These are phyloP conservation scores for Eilema depressum DNA, from an alignment of 2,888 invertebrate species.

Conservation along the genomic window DNA sequence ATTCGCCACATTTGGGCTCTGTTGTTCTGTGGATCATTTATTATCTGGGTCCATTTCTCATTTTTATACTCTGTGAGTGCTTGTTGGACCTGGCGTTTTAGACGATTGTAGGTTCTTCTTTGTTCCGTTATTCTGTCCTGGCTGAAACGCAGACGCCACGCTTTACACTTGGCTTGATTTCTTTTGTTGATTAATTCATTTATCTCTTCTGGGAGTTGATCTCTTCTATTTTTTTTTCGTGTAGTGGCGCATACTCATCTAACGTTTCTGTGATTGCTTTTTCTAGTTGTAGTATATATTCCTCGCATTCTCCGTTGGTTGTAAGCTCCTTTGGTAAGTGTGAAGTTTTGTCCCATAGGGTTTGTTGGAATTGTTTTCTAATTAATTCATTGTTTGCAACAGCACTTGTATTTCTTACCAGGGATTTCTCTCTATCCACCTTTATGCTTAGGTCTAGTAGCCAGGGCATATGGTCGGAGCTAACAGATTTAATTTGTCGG, in stretches of 20 bases:
- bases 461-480: not conserved
- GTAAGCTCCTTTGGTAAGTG: not conserved
- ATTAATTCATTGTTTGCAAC: not conserved
- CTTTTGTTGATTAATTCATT: not conserved
- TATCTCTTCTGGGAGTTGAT: not conserved
- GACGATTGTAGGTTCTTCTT: not conserved
- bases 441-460: not conserved
- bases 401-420: not conserved
- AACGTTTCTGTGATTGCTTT: not conserved
- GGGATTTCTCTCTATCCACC: not conserved
- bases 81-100: not conserved
- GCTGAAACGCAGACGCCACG: not conserved
- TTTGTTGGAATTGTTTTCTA: not conserved
- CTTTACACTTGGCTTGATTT: not conserved
- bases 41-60: not conserved
- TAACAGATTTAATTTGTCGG: not conserved
- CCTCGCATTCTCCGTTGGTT: not conserved
- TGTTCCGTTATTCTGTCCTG: conserved; percentile 1
- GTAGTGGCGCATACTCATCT: not conserved
- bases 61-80: not conserved
- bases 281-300: not conserved
- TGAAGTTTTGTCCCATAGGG: too few relatives aligned
- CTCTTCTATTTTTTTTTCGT: not conserved
- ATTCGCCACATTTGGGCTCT: not conserved
- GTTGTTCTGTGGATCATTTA: not conserved